Conservation (phyloP, 2,888 invertebrate species). For the Aporophyla lueneburgensis region DNA sequence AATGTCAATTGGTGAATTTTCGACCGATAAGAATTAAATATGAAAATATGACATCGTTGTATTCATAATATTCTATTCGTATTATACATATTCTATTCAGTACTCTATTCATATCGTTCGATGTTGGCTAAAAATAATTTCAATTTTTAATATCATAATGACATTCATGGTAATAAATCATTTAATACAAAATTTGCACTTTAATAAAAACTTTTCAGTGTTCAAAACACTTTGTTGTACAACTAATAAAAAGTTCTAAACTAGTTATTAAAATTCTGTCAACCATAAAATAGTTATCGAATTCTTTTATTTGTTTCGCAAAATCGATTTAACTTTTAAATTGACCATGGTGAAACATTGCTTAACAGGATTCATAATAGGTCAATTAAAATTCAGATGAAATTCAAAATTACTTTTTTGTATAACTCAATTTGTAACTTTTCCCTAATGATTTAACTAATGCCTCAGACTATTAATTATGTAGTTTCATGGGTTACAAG, state of each 20-base stretch:
- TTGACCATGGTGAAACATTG: conserved; percentile 48
- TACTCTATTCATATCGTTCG: neutral
- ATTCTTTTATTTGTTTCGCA: conserved; percentile 23
- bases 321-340: conserved; percentile 58
- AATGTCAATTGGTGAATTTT: too few species aligned
- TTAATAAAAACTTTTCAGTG: conserved; percentile 16
- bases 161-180: conserved; percentile 4
- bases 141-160: neutral
- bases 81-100: too few species aligned
- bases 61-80: too few species aligned
- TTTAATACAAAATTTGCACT: neutral
- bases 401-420: conserved; percentile 17
- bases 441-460: neutral
- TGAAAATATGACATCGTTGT: too few species aligned
- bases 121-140: neutral
- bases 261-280: conserved; percentile 51
- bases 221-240: conserved; percentile 25
- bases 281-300: conserved; percentile 33
- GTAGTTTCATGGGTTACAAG: too few species aligned
- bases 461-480: neutral
- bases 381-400: conserved; percentile 53
- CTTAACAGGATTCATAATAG: conserved; percentile 54
- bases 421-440: conserved; percentile 40
- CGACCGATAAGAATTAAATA: too few species aligned
- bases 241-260: conserved; percentile 48